phyloP scores from a whole-genome alignment of 2,888 invertebrate species.

The Toxonevra muliebris region DNA sequence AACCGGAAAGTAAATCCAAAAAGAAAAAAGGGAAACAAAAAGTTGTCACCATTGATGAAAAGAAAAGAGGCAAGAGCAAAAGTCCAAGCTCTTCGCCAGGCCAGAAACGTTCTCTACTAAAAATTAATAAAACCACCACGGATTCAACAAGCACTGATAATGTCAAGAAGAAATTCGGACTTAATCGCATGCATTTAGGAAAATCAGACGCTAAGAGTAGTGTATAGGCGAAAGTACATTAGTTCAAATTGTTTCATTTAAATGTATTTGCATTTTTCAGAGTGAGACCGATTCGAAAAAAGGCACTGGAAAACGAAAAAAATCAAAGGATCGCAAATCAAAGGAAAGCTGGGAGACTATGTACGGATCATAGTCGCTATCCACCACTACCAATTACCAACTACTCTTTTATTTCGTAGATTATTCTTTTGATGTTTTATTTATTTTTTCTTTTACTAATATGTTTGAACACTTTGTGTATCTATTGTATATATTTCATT shows the following conservation, averaged over 20 bases:
- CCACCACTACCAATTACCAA: no score
- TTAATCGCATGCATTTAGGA: not conserved
- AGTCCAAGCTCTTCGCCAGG: conserved; percentile 1
- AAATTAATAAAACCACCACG: conserved; percentile 9
- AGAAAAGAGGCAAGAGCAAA: conserved; percentile 24
- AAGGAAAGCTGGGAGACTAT: conserved; percentile 43
- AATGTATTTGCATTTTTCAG: conserved; percentile 27
- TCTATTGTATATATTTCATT: no score
- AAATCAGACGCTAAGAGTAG: conserved; percentile 37
- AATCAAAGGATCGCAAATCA: conserved; percentile 10
- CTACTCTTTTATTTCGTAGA: not conserved
- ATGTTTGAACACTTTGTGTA: conserved; percentile 1
- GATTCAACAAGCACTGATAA: not conserved
- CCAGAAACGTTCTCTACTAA: not conserved
- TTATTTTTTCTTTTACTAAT: conserved; percentile 9
- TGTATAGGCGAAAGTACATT: conserved; percentile 35
- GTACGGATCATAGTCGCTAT: conserved; percentile 33
- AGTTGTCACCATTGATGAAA: conserved; percentile 35
- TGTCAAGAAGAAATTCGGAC: not conserved
- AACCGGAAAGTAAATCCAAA: conserved; percentile 31
- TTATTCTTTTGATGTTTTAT: conserved; percentile 4
- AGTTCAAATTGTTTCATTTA: conserved; percentile 12
- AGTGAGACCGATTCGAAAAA: conserved; percentile 28
- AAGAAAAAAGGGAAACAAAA: conserved; percentile 31
- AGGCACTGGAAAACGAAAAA: not conserved